phyloP scores from a whole-genome alignment of 1,140 invertebrate genomes.

The Eriosoma lanigerum region DNA sequence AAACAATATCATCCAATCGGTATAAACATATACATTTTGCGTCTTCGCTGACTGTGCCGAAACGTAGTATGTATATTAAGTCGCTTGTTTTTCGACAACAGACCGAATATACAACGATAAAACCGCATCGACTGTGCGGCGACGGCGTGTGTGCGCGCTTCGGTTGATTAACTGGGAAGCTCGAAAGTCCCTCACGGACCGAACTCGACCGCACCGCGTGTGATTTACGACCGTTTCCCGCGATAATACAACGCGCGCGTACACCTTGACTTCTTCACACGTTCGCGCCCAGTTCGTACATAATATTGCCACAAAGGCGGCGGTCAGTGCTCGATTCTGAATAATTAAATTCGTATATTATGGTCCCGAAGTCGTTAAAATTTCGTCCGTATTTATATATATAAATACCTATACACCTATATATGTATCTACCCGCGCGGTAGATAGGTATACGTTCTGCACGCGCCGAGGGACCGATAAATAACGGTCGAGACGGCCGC shows the following conservation, averaged over 20 bases:
- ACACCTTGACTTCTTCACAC: neutral
- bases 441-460: neutral
- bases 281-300: neutral
- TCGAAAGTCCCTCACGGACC: slow-evolving; percentile 16
- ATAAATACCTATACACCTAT: too few relatives aligned
- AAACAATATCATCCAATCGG: neutral
- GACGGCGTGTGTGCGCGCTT: neutral
- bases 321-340: slow-evolving; percentile 30
- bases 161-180: neutral
- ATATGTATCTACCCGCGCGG: neutral
- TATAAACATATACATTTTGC: neutral
- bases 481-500: neutral
- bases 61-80: neutral
- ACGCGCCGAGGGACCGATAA: neutral
- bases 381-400: neutral
- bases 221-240: slow-evolving; percentile 26
- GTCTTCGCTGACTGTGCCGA: neutral
- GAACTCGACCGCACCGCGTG: neutral
- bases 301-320: neutral
- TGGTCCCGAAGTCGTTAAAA: slow-evolving; percentile 5
- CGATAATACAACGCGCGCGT: neutral
- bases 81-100: too few relatives aligned
- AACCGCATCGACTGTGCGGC: neutral
- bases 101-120: too few relatives aligned
- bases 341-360: neutral